phyloP scores from a whole-genome alignment of 2,888 invertebrate species.

The Horisme vitalbata region DNA sequence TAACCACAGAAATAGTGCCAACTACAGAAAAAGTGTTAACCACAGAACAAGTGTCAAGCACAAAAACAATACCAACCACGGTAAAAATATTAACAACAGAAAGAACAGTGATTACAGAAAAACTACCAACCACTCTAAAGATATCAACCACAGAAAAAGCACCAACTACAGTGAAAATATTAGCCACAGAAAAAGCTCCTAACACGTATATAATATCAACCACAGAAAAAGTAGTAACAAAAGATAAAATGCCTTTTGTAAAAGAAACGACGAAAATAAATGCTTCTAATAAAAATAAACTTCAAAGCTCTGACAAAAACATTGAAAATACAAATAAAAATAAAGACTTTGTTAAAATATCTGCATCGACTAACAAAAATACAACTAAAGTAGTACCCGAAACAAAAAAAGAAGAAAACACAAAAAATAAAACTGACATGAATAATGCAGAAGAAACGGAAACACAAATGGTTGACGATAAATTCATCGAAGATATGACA shows the following conservation, averaged over 20 bases:
- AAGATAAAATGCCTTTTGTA: slow-evolving; percentile 22
- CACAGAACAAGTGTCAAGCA: slow-evolving; percentile 19
- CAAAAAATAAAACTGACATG: slow-evolving; percentile 17
- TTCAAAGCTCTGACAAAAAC: slow-evolving; percentile 22
- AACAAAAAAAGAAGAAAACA: slow-evolving; percentile 9
- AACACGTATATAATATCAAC: too few species aligned
- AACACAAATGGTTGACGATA: slow-evolving; percentile 13
- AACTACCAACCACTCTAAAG: not conserved
- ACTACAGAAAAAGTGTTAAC: slow-evolving; percentile 22
- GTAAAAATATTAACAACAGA: not conserved
- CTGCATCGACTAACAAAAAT: slow-evolving; percentile 32
- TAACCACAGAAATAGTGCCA: not conserved
- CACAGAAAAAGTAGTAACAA: slow-evolving; percentile 15
- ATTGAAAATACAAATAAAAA: slow-evolving; percentile 22
- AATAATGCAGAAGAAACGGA: slow-evolving; percentile 4
- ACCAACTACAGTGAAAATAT: slow-evolving; percentile 10
- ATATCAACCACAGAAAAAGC: slow-evolving; percentile 8
- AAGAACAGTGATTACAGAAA: slow-evolving; percentile 4
- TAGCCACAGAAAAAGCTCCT: slow-evolving; percentile 9
- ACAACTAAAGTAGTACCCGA: slow-evolving; percentile 14
- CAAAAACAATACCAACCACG: slow-evolving; percentile 1
- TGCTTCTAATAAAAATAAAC: slow-evolving; percentile 21
- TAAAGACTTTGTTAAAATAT: slow-evolving; percentile 44
- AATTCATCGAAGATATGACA: slow-evolving; percentile 21
- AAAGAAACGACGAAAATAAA: slow-evolving; percentile 20